Base-by-base conservation (phyloP, 2,797 vertebrate genomes). In the Sebastolobus altivelis region DNA sequence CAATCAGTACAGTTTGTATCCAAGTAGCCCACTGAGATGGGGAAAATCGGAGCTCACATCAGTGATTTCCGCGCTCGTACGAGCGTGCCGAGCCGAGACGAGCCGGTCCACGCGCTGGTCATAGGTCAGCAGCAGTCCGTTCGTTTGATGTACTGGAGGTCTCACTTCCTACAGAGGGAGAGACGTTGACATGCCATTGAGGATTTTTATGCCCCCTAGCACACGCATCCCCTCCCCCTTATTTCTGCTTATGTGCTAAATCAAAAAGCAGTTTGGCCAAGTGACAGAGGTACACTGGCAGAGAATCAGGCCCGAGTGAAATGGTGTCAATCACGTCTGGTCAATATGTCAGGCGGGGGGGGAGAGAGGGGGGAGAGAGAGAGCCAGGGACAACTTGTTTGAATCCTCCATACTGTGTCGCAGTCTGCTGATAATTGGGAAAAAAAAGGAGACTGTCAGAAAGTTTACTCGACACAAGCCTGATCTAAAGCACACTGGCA, bases 121-220 rank as follows among this genome's bases (percentile, higher is more conserved):
- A 89, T 52, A 93, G 93, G 89, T 93, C 92, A 92, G 75, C 75
- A 83, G 81, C 89, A 92, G 90, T 93, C 87, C 65, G 84, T 83
- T 55, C 65, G 84, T 83, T 55, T 85, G 92, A 93, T 92, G 88
- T 79, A 81, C 65, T 86, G 54, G 73, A 81, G 85, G 82, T 87
- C 87, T 82, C 79, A 14, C 72, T 88, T 87, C 75, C 65, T 38
- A 71, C 65, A 63, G 58, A 46, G 52, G 71, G 52, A 66, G 67
- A 83, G 65, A 88, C 72, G 22, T 66, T 91, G 88, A 91, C 84
- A 81, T 87, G 84, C 83, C 90, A 90, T 83, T 91, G 88, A 90
- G 33, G 27, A 84, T 89, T 90, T 90, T 88, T 88, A 91, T 87
- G 79, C 10, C 69, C 81, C 81, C 54, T 6, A 49, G 69, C 72